Base-by-base conservation (phyloP, 2,888 invertebrate species). In the Ecdyonurus torrentis region DNA sequence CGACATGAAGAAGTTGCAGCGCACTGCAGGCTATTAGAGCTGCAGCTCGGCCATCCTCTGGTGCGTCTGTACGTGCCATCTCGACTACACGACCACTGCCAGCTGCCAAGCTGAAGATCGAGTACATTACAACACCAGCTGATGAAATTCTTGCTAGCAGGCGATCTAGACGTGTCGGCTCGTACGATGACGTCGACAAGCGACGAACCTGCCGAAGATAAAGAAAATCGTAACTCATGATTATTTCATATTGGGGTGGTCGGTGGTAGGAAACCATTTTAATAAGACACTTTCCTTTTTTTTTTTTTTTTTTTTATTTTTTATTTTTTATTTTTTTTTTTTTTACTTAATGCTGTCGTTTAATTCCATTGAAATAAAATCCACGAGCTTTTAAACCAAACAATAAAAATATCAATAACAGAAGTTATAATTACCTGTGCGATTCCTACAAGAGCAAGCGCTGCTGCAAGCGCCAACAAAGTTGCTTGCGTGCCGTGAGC, bases 91-190 rank as follows among this genome's bases (percentile, higher is more conserved):
- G 73, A 2, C 74, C 73, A 0, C 74, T 74, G 60, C 73, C 73
- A 1, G 74, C 74, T 25, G 75, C 77, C 3, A 78, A 71, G 5
- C 78, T 77, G 66, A 78, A 78, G 1, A 78, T 69, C 0, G 78
- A 74, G 66, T 78, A 78, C 23, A 79, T 65, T 65, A 77, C 75
- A 7, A 78, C 77, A 0, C 79, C 79, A 37, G 74, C 70, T 1
- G 77, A 70, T 0, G 78, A 75, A 0, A 75, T 73, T 61, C 75
- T 75, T 5, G 75, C 73, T 53, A 79, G 69, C 1, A 79, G 69
- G 18, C 69, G 71, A 67, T 79, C 79, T 60, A 79, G 69, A 0
- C 73, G 70, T 1, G 76, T 60, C 18, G 69, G 68, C 52, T 67
- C 64, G 52, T 52, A 19, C 59, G 59, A 22, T 59, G 63, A 18